Evolutionary conservation across 2,797 vertebrate species (phyloP).

Genomic region (Calcarius lapponicus): DNA sequence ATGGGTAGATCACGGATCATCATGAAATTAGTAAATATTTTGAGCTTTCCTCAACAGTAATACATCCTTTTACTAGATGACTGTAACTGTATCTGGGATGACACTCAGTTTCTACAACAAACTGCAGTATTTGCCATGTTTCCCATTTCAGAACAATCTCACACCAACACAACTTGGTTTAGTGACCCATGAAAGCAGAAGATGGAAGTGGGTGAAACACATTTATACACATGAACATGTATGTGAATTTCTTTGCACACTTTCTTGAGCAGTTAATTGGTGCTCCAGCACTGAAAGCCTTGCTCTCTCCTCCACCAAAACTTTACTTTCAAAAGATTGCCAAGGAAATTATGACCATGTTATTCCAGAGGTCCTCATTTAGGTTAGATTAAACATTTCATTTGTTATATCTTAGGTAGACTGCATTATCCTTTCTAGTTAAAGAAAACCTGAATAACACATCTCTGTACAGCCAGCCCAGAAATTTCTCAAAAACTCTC

Average conservation of each 20-base stretch:
- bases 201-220: neutral
- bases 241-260: neutral
- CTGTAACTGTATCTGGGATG: neutral
- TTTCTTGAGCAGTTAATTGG: neutral
- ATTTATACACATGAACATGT: neutral
- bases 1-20: neutral
- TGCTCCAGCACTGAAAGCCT: neutral
- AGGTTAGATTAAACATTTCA: neutral
- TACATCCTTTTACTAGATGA: neutral
- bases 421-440: neutral
- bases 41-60: neutral
- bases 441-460: neutral
- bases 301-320: neutral
- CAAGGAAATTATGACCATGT: accelerated
- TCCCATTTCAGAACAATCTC: neutral
- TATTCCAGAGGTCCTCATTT: neutral
- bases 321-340: neutral
- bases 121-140: neutral
- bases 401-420: neutral
- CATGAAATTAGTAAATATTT: neutral
- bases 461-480: neutral
- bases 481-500: neutral
- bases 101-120: neutral
- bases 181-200: neutral
- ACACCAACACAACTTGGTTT: neutral